Evolutionary conservation across 2,888 invertebrate genomes (phyloP), one percentile per base, ranked within the genome.

Genomic region (Mamestra brassicae): DNA sequence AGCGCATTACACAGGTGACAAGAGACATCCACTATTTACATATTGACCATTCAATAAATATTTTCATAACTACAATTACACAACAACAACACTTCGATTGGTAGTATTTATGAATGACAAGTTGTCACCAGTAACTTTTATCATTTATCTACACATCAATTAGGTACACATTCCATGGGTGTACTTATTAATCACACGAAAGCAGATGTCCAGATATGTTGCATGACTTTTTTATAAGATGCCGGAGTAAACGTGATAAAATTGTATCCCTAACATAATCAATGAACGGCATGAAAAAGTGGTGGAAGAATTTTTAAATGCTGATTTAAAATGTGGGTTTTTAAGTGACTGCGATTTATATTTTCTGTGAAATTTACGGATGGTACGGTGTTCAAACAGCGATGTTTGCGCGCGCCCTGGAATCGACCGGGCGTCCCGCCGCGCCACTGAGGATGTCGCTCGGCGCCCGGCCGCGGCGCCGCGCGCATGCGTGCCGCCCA

Each of bases 401-500:
- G 76, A 79, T 87, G 85, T 90, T 92, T 87, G 90, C 92, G 93
- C 93, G 94, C 93, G 90, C 93, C 92, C 93, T 93, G 92, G 94
- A 94, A 95, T 95, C 96, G 96, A 96, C 95, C 96, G 93, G 93
- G 94, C 94, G 92, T 94, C 93, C 94, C 94, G 94, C 93, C 95
- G 95, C 95, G 94, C 94, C 95, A 96, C 96, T 96, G 95, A 96
- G 93, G 93, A 87, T 91, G 91, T 91, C 87, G 89, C 90, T 88
- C 90, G 92, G 93, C 92, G 93, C 93, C 92, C 90, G 92, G 93
- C 91, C 84, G 90, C 89, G 89, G 87, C 86, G 79, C 17, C 8
- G 38, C 38, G 85, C 78, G 76, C 93, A 94, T 95, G 95, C 95
- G 71, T 82, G 79, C 78, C 89, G 80, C 90, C 90, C 90, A 89